Percentiles rank a stretch among this genome's conserved stretches.
Evolutionary conservation across 2,888 invertebrate species (phyloP).

Genomic region (Lepidocyrtoides sp.): DNA sequence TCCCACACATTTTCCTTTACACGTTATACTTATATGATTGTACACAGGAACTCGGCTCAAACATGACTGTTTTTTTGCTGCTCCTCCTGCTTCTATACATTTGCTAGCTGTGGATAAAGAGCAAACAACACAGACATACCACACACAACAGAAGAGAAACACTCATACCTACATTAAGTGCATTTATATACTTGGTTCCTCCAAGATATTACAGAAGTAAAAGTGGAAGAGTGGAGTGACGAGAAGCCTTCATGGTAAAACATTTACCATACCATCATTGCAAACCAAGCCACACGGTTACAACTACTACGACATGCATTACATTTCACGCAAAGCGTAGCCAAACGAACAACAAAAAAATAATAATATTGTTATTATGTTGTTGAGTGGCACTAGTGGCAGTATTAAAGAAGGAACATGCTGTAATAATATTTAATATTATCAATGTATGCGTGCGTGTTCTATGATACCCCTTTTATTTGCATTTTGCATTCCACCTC

Average conservation of each 20-base stretch:
- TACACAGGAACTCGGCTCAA: constrained; percentile 7
- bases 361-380: background rate
- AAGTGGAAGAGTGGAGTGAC: background rate
- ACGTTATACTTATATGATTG: too few relatives aligned
- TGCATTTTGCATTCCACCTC: background rate
- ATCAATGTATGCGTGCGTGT: background rate
- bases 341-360: constrained; percentile 7
- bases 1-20: background rate
- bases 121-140: background rate
- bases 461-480: constrained; percentile 1
- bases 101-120: constrained; percentile 9
- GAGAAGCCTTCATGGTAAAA: background rate
- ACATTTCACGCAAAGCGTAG: constrained; percentile 10
- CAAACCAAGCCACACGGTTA: background rate
- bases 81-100: too few relatives aligned
- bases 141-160: background rate
- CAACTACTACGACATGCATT: constrained; percentile 7
- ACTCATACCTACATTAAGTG: background rate
- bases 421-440: background rate
- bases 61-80: background rate
- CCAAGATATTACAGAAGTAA: background rate
- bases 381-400: too few relatives aligned
- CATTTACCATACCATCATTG: constrained; percentile 2
- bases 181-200: background rate
- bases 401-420: background rate